These are phyloP conservation scores for Hypolimnas misippus DNA, from an alignment of 2,888 invertebrate species.

Conservation along the genomic window DNA sequence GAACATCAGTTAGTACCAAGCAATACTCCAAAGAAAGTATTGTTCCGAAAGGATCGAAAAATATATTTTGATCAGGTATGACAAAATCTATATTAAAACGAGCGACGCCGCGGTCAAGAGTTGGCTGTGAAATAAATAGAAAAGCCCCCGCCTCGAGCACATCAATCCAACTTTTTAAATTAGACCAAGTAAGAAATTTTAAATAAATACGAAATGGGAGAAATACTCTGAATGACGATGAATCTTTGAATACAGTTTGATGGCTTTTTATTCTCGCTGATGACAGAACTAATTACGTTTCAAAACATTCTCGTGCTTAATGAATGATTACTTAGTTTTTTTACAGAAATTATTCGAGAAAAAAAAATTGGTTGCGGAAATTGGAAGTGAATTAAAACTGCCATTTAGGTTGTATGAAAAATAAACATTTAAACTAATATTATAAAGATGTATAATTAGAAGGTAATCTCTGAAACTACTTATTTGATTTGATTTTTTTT, in stretches of 20 bases:
- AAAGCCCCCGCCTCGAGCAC: conserved; percentile 53
- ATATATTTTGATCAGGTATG: no score
- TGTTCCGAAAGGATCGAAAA: no score
- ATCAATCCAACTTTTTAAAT: conserved; percentile 80
- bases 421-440: no score
- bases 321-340: neutral
- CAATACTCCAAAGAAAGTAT: no score
- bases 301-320: neutral
- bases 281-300: conserved; percentile 5
- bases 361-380: neutral
- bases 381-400: no score
- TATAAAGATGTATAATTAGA: no score
- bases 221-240: neutral
- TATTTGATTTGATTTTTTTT: no score
- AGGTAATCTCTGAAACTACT: no score
- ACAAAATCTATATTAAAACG: no score
- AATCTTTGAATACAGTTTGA: conserved; percentile 11
- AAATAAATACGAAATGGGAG: conserved; percentile 46
- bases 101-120: no score
- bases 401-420: no score
- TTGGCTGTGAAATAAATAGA: conserved; percentile 38
- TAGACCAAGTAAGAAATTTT: conserved; percentile 66
- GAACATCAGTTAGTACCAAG: no score
- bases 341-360: neutral
- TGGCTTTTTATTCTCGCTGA: neutral